Evolutionary conservation across 2,113 vertebrate species (phyloP).

Genomic region (Lipotes vexillifer): DNA sequence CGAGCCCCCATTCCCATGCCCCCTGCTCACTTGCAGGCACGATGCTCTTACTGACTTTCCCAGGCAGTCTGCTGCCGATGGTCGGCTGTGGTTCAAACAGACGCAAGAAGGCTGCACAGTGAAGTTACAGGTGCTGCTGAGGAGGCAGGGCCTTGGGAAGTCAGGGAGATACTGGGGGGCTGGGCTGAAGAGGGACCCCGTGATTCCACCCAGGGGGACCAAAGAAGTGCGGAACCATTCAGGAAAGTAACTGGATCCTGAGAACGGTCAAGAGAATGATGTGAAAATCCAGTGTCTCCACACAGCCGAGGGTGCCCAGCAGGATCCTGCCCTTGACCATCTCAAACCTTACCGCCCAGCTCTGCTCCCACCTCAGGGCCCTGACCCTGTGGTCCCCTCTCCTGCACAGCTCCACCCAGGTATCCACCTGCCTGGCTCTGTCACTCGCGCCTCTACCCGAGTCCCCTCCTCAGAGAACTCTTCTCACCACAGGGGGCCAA

Average conservation of each 20-base stretch:
- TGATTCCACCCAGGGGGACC: neutral
- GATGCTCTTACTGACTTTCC: too few relatives aligned
- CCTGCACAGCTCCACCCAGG: neutral
- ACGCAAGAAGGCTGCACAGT: neutral
- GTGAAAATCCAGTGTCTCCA: neutral
- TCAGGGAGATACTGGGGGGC: neutral
- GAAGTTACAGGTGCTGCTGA: neutral
- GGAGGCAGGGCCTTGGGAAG: too few relatives aligned
- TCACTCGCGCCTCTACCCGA: neutral
- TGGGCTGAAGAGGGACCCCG: too few relatives aligned
- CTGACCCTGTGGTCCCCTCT: neutral
- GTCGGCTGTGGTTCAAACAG: neutral
- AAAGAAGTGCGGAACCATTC: neutral
- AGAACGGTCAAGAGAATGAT: neutral
- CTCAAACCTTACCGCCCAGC: neutral
- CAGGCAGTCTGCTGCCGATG: neutral
- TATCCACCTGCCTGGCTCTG: neutral
- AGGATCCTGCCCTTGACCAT: neutral
- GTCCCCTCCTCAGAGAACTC: neutral
- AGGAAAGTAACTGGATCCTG: neutral
- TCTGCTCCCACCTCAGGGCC: neutral
- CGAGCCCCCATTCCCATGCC: neutral
- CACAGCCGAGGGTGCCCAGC: too few relatives aligned
- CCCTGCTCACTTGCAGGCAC: neutral
- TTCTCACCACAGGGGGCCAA: neutral